Conservation (phyloP, 2,888 invertebrate species). For the Ashinkailepas kermadecensis region DNA sequence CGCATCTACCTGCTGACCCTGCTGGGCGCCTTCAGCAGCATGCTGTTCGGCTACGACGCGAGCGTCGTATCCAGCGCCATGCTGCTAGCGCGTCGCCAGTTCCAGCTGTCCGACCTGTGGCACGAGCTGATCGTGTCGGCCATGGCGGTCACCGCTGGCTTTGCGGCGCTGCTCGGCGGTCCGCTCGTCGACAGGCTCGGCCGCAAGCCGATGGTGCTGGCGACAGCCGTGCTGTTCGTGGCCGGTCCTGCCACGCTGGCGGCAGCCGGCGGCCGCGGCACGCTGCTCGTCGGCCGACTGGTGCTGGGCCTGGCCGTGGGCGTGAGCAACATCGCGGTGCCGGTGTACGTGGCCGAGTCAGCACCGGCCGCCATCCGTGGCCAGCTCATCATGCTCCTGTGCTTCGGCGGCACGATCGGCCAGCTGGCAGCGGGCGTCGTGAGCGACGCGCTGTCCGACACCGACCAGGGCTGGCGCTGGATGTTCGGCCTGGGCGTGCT, state of each 20-base stretch:
- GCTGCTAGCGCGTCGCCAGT: slow-evolving; percentile 39
- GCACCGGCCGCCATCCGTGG: slow-evolving; percentile 47
- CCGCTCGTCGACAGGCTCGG: slow-evolving; percentile 44
- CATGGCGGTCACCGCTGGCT: slow-evolving; percentile 46
- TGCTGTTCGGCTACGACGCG: slow-evolving; percentile 35
- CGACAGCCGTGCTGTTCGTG: slow-evolving; percentile 46
- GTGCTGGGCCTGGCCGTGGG: slow-evolving; percentile 47
- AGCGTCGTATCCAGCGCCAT: slow-evolving; percentile 35
- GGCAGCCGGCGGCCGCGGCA: slow-evolving; percentile 40
- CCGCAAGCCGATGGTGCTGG: slow-evolving; percentile 46
- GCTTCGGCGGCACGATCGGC: slow-evolving; percentile 51
- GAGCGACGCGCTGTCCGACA: slow-evolving; percentile 46
- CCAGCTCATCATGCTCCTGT: slow-evolving; percentile 46
- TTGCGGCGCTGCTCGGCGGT: slow-evolving; percentile 46
- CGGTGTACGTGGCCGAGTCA: slow-evolving; percentile 51
- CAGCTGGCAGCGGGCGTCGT: slow-evolving; percentile 46
- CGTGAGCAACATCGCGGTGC: slow-evolving; percentile 49
- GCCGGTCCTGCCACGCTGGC: slow-evolving; percentile 46
- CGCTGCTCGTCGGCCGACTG: slow-evolving; percentile 44
- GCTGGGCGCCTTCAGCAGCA: slow-evolving; percentile 40
- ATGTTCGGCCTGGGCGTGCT: slow-evolving; percentile 38
- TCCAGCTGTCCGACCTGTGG: slow-evolving; percentile 42
- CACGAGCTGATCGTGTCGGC: too few species aligned
- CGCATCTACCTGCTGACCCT: slow-evolving; percentile 41
- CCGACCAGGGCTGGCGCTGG: slow-evolving; percentile 49